Evolutionary conservation across 2,888 invertebrate genomes (phyloP), one percentile per base, ranked within the genome.

Genomic region (Hirtodrosophila confusa): DNA sequence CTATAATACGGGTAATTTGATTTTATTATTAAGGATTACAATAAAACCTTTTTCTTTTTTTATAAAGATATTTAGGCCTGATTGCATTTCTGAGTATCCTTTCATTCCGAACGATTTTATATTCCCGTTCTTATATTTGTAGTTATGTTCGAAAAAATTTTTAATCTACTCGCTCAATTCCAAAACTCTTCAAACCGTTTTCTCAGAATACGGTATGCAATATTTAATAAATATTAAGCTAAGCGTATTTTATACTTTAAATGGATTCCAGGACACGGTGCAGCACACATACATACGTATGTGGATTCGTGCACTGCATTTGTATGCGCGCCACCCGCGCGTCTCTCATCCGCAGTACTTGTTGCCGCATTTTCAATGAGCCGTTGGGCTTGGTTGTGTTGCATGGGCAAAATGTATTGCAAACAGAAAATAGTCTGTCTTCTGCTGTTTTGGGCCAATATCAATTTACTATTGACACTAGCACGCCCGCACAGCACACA

Each of bases 391-490:
- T 37, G 27, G 33, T 40, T 49, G 5, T 41, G 36, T 36, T 23
- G 24, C 40, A 37, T 41, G 17, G 58, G 36, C 17, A 5, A 53
- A 62, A 48, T 63, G 45, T 50, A 36, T 54, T 37, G 31, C 12
- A 44, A 53, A 44, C 50, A 50, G 33, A 50, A 44, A 27, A 47
- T 31, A 49, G 24, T 36, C 8, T 6, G 41, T 39, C 9, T 48
- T 57, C 9, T 50, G 23, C 11, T 43, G 11, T 23, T 57, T 51
- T 67, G 36, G 58, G 39, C 58, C 11, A 56, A 62, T 58, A 54
- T 77, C 37, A 61, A 43, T 61, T 71, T 66, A 41, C 44, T 68
- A 60, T 63, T 77, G 33, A 57, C 33, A 57, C 6, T 39, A 61
- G 57, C 56, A 67, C 50, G 11, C 60, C 44, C 69, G 31, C 61